Evolutionary conservation across 2,888 invertebrate genomes (phyloP).

Genomic region (Andrena bicolor): DNA sequence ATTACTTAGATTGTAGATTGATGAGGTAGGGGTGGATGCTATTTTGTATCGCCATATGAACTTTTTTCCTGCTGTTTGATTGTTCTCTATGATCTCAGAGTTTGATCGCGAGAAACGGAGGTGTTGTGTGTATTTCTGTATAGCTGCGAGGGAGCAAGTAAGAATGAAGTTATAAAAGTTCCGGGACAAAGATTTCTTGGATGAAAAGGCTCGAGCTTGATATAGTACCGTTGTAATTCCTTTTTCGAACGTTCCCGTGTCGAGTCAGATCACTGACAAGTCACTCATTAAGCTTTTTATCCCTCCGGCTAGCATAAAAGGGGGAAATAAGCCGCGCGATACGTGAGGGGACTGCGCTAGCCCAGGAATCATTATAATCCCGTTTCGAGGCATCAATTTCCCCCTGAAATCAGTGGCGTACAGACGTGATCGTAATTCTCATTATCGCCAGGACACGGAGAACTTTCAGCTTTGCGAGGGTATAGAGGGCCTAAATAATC

Average conservation of each 20-base stretch:
- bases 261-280: neutral
- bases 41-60: no score
- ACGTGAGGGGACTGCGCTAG: conserved; percentile 57
- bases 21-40: no score
- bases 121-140: neutral
- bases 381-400: conserved; percentile 62
- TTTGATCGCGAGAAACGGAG: neutral
- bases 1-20: no score
- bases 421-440: conserved; percentile 78
- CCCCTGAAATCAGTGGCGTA: conserved; percentile 75
- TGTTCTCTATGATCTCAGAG: neutral
- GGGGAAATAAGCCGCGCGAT: conserved; percentile 25
- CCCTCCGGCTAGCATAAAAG: neutral
- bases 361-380: conserved; percentile 72
- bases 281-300: conserved; percentile 1
- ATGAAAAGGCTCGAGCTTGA: neutral
- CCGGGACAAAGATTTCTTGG: neutral
- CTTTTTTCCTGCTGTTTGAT: neutral
- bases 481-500: conserved; percentile 31
- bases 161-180: neutral
- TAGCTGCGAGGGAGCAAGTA: neutral
- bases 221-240: neutral
- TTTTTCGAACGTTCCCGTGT: neutral
- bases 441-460: conserved; percentile 55
- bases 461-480: conserved; percentile 25